These are phyloP conservation scores for Myotis findleyi DNA, from an alignment of 2,797 vertebrate genomes.

Conservation along the genomic window DNA sequence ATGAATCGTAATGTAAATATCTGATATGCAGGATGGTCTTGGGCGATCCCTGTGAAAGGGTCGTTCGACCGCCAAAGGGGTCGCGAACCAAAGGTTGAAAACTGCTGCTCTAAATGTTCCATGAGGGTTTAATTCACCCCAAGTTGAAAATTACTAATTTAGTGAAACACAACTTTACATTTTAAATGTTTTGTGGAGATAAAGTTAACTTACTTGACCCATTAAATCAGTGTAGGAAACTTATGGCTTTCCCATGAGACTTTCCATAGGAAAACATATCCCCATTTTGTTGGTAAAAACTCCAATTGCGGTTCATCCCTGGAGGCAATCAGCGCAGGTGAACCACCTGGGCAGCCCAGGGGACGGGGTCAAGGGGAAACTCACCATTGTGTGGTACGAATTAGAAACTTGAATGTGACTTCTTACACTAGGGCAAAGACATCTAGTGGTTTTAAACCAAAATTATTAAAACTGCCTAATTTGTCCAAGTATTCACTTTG, in stretches of 20 bases:
- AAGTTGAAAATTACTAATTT: neutral
- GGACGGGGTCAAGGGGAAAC: neutral
- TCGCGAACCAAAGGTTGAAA: no score
- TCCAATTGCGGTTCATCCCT: neutral
- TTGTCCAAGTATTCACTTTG: neutral
- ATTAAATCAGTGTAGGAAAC: neutral
- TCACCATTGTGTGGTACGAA: neutral
- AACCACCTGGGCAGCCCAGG: neutral
- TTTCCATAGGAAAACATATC: neutral
- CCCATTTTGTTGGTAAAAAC: neutral
- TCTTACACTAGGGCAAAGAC: neutral
- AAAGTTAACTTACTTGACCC: neutral
- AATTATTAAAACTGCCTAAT: neutral
- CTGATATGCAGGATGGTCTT: no score
- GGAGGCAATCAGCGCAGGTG: neutral
- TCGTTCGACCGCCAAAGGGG: no score
- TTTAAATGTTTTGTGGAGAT: slow-evolving; percentile 35
- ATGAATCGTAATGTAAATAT: no score
- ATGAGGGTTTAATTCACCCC: neutral
- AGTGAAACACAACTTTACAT: neutral
- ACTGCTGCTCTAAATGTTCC: neutral
- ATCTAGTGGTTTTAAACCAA: neutral
- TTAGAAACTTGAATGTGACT: slow-evolving; percentile 8
- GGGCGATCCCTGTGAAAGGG: no score
- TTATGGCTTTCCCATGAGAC: neutral